Evolutionary conservation across 2,113 vertebrate species (phyloP), one percentile per base, ranked within the genome.

Genomic region (Strix uralensis): DNA sequence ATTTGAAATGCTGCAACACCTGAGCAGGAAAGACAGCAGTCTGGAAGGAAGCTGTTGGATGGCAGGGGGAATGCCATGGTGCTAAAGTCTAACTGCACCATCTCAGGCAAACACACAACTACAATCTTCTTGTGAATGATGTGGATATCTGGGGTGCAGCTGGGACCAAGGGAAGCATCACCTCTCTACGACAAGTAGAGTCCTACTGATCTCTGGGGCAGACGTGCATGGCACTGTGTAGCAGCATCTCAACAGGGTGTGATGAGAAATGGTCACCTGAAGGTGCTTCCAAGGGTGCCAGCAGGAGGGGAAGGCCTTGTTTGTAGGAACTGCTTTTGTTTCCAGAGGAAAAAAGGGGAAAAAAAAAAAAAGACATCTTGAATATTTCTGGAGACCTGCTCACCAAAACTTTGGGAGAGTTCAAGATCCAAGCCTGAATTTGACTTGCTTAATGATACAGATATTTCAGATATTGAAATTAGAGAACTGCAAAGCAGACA

Each of bases 111-210:
- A 47, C 7, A 26, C 20, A 10, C 2, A 71, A 20, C 47, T 54
- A 25, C 29, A 77, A 1, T 38, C 15, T 20, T 61, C 46, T 40
- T 66, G 10, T 11, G 12, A 70, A 77, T 32, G 4, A 30, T 29
- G 14, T 59, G 59, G 18, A 8, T 59, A 42, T 20, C 21, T 51
- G 40, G 17, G 40, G 21, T 40, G 34, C 74, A 62, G 21, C 47
- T 70, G 36, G 75, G 46, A 42, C 40, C 51, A 61, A 52, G 25
- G 29, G 44, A 55, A 70, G 8, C 0, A 0, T 51, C 32, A 55
- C 10, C 14, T 22, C n/a, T 22, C 57, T 55, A 11, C 27, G 42
- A 42, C 27, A 69, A 49, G 32, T n/a, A 44, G 22, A 36, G 14
- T 42, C 47, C 59, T 83, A 3, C 40, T 42, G 34, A 40, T 8